phyloP scores from a whole-genome alignment of 2,797 vertebrate species.

The Poecilia wingei region DNA sequence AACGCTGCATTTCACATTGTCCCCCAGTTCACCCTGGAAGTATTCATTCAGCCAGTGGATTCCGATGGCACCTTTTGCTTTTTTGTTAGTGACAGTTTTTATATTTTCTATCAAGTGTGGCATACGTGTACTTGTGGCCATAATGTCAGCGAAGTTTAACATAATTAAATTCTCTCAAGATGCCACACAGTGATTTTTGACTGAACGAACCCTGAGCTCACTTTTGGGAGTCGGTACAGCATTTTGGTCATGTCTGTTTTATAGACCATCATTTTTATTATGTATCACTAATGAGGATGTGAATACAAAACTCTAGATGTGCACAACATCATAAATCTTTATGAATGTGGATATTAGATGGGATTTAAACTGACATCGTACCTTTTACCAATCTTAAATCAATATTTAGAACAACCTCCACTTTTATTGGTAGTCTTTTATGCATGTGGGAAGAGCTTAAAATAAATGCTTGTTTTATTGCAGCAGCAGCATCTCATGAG shows the following conservation, averaged over 20 bases:
- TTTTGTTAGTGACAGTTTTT: background rate
- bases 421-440: background rate
- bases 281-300: background rate
- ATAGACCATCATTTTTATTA: background rate
- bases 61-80: background rate
- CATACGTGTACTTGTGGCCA: background rate
- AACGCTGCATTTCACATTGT: background rate
- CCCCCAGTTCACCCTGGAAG: background rate
- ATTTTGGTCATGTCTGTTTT: background rate
- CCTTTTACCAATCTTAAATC: background rate
- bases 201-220: background rate
- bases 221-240: background rate
- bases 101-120: background rate
- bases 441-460: background rate
- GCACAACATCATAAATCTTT: background rate
- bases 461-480: background rate
- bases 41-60: background rate
- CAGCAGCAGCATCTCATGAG: background rate
- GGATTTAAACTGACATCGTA: background rate
- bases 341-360: background rate
- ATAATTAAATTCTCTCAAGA: background rate
- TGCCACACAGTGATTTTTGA: background rate
- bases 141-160: background rate
- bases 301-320: background rate
- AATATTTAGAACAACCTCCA: background rate